These are phyloP conservation scores for Synanthedon formicaeformis DNA, from an alignment of 2,888 invertebrate genomes.

Conservation along the genomic window DNA sequence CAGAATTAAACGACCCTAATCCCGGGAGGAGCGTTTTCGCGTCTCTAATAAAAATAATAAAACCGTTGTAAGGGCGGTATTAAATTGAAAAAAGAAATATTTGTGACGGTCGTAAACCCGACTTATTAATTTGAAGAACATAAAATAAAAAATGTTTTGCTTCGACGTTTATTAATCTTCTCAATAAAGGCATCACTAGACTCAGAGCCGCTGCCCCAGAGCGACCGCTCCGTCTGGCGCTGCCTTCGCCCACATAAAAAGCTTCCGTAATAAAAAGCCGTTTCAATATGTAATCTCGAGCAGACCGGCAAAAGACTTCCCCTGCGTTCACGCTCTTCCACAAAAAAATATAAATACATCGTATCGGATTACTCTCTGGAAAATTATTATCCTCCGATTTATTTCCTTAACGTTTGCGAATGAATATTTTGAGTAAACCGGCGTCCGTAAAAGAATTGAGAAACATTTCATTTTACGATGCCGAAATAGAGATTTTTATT, in stretches of 20 bases:
- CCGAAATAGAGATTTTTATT: background rate
- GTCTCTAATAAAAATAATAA: constrained; percentile 27
- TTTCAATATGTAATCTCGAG: constrained; percentile 9
- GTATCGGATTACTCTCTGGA: constrained; percentile 5
- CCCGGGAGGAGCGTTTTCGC: constrained; percentile 13
- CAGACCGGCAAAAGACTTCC: constrained; percentile 3
- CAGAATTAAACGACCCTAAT: background rate
- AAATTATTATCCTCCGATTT: constrained; percentile 2
- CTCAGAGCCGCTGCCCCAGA: background rate
- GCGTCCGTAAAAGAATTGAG: background rate
- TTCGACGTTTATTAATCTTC: constrained; percentile 16
- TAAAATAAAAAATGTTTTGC: constrained; percentile 12
- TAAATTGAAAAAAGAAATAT: constrained; percentile 28
- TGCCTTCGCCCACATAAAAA: background rate
- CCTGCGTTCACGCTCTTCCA: constrained; percentile 4
- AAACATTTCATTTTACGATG: background rate
- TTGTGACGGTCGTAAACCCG: constrained; percentile 11
- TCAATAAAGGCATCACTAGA: constrained; percentile 12
- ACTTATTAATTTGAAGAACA: constrained; percentile 19
- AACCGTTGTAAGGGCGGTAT: constrained; percentile 18
- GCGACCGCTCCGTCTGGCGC: background rate
- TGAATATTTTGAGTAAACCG: background rate
- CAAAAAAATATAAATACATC: constrained; percentile 5
- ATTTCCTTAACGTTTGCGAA: background rate
- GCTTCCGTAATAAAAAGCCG: constrained; percentile 5